Conservation (phyloP, 2,797 vertebrate genomes). For the Protosalanx chinensis region DNA sequence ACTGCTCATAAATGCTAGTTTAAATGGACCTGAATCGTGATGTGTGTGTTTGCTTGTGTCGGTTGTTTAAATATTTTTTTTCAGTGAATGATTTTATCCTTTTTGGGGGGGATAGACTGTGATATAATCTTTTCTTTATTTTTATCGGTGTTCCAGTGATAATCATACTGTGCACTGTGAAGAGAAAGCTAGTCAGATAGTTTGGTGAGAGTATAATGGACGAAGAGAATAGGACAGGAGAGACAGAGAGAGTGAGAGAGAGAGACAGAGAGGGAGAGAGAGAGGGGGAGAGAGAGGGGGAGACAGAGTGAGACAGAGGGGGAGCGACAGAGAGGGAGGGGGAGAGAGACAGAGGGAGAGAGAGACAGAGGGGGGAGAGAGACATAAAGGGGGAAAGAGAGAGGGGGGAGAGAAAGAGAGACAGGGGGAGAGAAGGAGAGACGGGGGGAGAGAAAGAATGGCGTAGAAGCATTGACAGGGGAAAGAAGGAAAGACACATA, state of each 20-base stretch:
- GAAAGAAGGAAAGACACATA: not conserved
- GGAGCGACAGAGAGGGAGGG: constrained; percentile 20
- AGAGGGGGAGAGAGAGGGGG: not conserved
- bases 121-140: constrained; percentile 42
- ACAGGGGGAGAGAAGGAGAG: not conserved
- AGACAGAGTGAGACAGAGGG: constrained; percentile 21
- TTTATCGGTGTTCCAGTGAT: constrained; percentile 50
- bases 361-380: constrained; percentile 40
- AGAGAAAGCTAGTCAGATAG: constrained; percentile 36
- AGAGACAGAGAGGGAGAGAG: constrained; percentile 9
- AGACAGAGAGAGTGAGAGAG: constrained; percentile 47
- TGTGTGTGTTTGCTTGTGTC: constrained; percentile 30
- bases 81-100: constrained; percentile 51
- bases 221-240: constrained; percentile 9
- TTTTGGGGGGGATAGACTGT: constrained; percentile 40
- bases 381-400: not conserved
- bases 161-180: constrained; percentile 31
- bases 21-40: constrained; percentile 16
- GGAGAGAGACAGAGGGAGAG: constrained; percentile 27
- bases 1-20: not conserved
- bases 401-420: not conserved
- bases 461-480: not conserved
- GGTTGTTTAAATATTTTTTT: constrained; percentile 43
- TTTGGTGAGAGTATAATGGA: constrained; percentile 30
- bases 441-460: constrained; percentile 36